A percentile compares a stretch with the other conserved stretches of the same genome.
Evolutionary conservation across 2,113 vertebrate species (phyloP).

Genomic region (Ailuropoda melanoleuca): DNA sequence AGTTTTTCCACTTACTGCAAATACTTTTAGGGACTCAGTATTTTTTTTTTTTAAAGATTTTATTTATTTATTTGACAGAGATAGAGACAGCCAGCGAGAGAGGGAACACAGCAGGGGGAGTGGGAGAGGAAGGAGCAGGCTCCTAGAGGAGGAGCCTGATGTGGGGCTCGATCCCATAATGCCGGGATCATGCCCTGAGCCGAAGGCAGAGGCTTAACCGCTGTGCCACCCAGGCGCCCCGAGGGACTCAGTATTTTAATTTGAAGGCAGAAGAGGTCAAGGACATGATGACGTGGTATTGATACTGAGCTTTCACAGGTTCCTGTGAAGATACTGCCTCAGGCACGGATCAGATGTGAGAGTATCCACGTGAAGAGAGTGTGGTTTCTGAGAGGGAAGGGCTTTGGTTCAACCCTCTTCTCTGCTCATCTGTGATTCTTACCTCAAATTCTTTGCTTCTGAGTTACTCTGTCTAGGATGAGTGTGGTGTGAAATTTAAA

Average conservation of each 20-base stretch:
- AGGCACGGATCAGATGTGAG: neutral
- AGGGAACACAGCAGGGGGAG: too few species aligned
- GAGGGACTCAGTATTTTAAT: neutral
- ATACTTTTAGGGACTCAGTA: neutral
- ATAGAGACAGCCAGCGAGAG: too few species aligned
- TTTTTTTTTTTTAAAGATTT: too few species aligned
- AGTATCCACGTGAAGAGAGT: neutral
- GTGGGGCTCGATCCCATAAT: too few species aligned
- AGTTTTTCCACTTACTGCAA: neutral
- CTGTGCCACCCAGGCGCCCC: too few species aligned
- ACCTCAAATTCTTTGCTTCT: neutral
- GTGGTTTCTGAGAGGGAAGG: neutral
- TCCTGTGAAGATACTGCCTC: neutral
- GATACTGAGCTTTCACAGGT: neutral
- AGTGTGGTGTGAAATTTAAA: neutral
- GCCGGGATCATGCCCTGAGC: too few species aligned
- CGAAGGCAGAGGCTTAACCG: too few species aligned
- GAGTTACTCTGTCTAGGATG: neutral
- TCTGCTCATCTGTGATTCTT: neutral
- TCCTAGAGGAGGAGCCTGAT: too few species aligned
- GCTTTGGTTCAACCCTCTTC: neutral
- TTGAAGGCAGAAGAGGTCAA: neutral
- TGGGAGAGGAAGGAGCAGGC: too few species aligned
- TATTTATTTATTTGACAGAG: too few species aligned
- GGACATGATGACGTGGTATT: neutral